phyloP scores from a whole-genome alignment of 1,140 invertebrate species.

The Nomia melanderi region DNA sequence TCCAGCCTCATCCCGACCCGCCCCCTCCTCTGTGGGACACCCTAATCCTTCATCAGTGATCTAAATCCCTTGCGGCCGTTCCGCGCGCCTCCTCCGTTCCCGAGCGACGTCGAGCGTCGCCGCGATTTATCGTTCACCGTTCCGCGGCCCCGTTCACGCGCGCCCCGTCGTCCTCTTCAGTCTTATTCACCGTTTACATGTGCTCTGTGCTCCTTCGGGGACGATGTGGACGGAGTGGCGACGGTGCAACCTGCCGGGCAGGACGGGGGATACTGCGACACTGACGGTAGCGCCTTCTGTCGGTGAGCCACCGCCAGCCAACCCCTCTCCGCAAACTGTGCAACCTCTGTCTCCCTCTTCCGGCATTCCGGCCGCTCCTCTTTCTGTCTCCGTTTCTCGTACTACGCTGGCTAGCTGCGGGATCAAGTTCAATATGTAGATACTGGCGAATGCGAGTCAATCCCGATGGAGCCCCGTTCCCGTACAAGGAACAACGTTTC shows the following conservation, averaged over 20 bases:
- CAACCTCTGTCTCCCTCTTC: constrained; percentile 80
- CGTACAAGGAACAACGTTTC: too few species aligned
- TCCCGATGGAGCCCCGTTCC: too few species aligned
- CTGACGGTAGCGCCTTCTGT: constrained; percentile 70
- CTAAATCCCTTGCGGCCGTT: neutral
- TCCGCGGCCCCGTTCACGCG: neutral
- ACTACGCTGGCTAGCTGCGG: neutral
- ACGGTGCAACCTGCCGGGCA: constrained; percentile 66
- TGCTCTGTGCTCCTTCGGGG: constrained; percentile 51
- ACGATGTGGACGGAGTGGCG: constrained; percentile 73
- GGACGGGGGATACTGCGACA: constrained; percentile 75
- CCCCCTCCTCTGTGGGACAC: too few species aligned
- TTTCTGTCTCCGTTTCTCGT: neutral
- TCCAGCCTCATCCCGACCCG: neutral
- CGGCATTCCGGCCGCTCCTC: neutral
- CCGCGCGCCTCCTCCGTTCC: too few species aligned
- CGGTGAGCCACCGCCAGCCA: constrained; percentile 55
- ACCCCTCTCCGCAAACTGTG: constrained; percentile 43
- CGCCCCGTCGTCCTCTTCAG: neutral
- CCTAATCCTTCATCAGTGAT: too few species aligned
- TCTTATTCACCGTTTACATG: constrained; percentile 61
- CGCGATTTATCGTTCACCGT: too few species aligned
- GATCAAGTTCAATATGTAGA: too few species aligned
- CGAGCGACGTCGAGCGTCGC: too few species aligned
- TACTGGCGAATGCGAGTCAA: too few species aligned